Conservation (phyloP, 1,140 invertebrate genomes). For the Whitmania pigra region DNA sequence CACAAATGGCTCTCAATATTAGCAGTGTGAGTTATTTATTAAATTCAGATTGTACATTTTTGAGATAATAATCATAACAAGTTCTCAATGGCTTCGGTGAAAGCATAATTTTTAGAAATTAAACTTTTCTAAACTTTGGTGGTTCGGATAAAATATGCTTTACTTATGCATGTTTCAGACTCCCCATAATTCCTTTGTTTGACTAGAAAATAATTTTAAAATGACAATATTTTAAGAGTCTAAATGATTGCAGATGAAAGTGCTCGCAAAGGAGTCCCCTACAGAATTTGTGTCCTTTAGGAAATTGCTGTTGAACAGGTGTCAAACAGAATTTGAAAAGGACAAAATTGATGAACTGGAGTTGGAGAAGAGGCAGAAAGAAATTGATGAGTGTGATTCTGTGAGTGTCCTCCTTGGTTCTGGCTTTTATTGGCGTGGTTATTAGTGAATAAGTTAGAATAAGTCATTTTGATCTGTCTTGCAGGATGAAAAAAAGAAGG, state of each 20-base stretch:
- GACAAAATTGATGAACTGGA: slow-evolving; percentile 51
- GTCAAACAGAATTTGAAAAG: slow-evolving; percentile 75
- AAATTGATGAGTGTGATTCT: slow-evolving; percentile 28
- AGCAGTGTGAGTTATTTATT: slow-evolving; percentile 28
- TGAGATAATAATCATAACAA: too few relatives aligned
- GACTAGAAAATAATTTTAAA: too few relatives aligned
- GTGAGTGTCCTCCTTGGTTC: not conserved
- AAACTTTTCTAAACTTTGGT: too few relatives aligned
- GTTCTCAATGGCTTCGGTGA: too few relatives aligned
- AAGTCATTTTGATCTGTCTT: slow-evolving; percentile 6
- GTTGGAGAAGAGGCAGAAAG: slow-evolving; percentile 29
- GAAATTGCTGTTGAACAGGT: slow-evolving; percentile 64
- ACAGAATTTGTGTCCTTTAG: slow-evolving; percentile 57
- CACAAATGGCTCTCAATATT: slow-evolving; percentile 52
- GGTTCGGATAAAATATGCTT: too few relatives aligned
- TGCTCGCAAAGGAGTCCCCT: slow-evolving; percentile 31
- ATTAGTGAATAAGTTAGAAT: too few relatives aligned
- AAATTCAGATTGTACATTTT: not conserved
- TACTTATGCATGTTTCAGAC: too few relatives aligned
- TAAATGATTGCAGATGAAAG: slow-evolving; percentile 31
- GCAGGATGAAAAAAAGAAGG: slow-evolving; percentile 28
- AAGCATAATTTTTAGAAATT: too few relatives aligned
- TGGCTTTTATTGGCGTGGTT: too few relatives aligned
- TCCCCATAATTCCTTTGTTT: too few relatives aligned
- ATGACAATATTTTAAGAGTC: too few relatives aligned